Percentiles rank a stretch among this genome's conserved stretches.
phyloP scores from a whole-genome alignment of 2,888 invertebrate genomes.

The Elmis aenea region DNA sequence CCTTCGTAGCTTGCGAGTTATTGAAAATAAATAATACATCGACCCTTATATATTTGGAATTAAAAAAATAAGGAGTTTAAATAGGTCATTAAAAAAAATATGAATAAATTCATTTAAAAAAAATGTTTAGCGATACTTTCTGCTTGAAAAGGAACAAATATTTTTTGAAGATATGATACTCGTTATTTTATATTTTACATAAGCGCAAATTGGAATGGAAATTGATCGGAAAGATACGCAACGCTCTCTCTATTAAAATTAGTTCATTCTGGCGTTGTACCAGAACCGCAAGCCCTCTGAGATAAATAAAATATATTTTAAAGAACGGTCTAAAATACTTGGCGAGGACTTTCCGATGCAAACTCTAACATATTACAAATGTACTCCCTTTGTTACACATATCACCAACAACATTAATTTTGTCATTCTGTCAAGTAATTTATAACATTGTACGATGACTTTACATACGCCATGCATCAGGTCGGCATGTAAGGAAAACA shows the following conservation, averaged over 20 bases:
- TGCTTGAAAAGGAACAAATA: no score
- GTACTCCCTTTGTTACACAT: constrained; percentile 29
- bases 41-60: no score
- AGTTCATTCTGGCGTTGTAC: constrained; percentile 2
- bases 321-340: constrained; percentile 17
- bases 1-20: no score
- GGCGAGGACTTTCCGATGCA: constrained; percentile 12
- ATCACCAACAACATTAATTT: constrained; percentile 32
- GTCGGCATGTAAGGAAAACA: constrained; percentile 11
- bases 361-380: constrained; percentile 22
- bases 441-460: constrained; percentile 22
- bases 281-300: not conserved
- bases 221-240: no score
- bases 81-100: no score
- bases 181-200: no score
- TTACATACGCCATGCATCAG: constrained; percentile 9
- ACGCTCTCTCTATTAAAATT: constrained; percentile 4
- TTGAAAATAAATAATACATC: no score
- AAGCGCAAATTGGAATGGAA: no score
- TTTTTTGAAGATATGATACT: no score
- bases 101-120: no score
- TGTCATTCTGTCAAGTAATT: constrained; percentile 24
- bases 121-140: no score
- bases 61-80: no score
- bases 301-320: constrained; percentile 5